Percentiles rank a stretch among this genome's conserved stretches.
Evolutionary conservation across 2,113 vertebrate genomes (phyloP).

Genomic region (Heptranchias perlo): DNA sequence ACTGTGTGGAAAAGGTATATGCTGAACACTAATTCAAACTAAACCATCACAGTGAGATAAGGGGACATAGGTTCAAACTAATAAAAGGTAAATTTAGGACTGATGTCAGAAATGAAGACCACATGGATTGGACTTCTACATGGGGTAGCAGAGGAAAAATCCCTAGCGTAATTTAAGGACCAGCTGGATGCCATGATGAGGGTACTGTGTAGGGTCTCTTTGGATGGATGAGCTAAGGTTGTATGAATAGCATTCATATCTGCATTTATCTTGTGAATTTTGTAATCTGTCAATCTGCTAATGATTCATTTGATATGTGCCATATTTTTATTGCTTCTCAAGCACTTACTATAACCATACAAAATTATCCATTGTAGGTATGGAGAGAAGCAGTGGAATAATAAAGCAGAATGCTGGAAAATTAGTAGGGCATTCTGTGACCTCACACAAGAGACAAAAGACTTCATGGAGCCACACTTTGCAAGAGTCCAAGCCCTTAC

Average conservation of each 20-base stretch:
- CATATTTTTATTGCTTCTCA: too few species aligned
- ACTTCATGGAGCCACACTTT: constrained; percentile 51
- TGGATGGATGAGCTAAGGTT: neutral
- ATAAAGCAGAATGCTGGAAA: constrained; percentile 54
- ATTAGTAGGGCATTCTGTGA: constrained; percentile 52
- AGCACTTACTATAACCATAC: neutral
- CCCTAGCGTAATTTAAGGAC: neutral
- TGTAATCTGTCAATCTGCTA: neutral
- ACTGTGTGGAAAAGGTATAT: neutral
- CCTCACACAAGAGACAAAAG: constrained; percentile 56
- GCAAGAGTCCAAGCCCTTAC: constrained; percentile 49
- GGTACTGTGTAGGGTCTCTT: neutral
- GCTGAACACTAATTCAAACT: neutral
- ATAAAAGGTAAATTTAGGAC: neutral
- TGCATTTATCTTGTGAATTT: neutral
- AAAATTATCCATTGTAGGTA: constrained; percentile 47
- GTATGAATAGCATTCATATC: neutral
- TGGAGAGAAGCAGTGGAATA: constrained; percentile 53
- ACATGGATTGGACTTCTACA: neutral
- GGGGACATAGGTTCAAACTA: neutral
- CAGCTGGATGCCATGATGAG: neutral
- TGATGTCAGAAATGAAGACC: neutral
- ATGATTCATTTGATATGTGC: neutral
- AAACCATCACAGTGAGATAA: neutral
- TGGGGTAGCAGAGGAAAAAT: neutral